Base-by-base conservation (phyloP, 2,888 invertebrate species). In the Drosophila melanosoma region DNA sequence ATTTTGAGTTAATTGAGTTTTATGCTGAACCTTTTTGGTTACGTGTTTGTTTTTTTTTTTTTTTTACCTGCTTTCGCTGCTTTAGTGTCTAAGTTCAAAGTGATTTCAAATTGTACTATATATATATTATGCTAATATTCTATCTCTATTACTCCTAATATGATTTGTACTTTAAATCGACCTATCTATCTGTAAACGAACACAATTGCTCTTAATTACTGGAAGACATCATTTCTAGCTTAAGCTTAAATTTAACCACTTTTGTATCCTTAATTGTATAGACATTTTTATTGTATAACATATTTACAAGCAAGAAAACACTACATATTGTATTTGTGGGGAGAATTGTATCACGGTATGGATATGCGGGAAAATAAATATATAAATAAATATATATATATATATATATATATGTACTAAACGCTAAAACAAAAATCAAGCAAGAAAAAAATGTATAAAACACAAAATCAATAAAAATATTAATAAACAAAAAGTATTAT, bases 221-320 rank as follows among this genome's bases (percentile, higher is more conserved):
- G 84, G 81, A 86, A 89, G 90, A 89, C 90, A 84, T 90, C 56
- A 74, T 76, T 74, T 87, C 66, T 69, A 80, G 48, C 76, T 73
- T 83, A 83, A 77, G 89, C 84, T 68, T 81, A 71, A 76, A 81
- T 58, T 89, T 89, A 83, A 87, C 58, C 78, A 68, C 79, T 87
- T 90, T 87, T 87, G 72, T 90, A 90, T 90, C 81, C 80, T 78
- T 82, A 89, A 85, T 87, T 87, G 87, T 87, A 89, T 85, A 90
- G 73, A 82, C 71, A 90, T 69, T 88, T 76, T 73, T 74, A 83
- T 76, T 84, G 74, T 90, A 87, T 84, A 82, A 67, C 79, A 79
- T 67, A 82, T 82, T 76, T 81, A 87, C 66, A 73, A 79, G 80
- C 61, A 61, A 67, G 70, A 56, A 56, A 17, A 49, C 23, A 59